phyloP scores from a whole-genome alignment of 2,888 invertebrate genomes.

The Morpho helenor region DNA sequence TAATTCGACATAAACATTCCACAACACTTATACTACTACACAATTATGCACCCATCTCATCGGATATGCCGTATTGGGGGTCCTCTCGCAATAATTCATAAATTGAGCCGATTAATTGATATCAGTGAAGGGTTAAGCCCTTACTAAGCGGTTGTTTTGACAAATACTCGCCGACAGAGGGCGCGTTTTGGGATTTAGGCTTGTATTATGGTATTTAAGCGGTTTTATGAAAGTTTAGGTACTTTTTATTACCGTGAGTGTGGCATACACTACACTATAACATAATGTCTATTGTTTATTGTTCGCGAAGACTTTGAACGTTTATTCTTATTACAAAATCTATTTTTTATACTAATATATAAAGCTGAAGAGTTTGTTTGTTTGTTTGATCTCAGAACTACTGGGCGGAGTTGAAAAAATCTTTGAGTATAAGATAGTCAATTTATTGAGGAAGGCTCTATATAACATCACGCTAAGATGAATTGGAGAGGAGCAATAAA shows the following conservation, averaged over 20 bases:
- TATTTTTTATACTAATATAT: too few species aligned
- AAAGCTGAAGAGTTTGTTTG: too few species aligned
- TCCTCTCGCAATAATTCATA: constrained; percentile 68
- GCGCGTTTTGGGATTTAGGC: constrained; percentile 28
- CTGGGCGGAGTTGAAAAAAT: too few species aligned
- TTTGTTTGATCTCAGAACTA: too few species aligned
- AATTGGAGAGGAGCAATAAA: too few species aligned
- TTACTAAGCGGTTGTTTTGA: constrained; percentile 56
- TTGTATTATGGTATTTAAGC: constrained; percentile 12
- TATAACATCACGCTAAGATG: too few species aligned
- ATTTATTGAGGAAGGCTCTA: too few species aligned
- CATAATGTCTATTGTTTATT: too few species aligned
- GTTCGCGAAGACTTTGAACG: too few species aligned
- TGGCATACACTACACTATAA: too few species aligned
- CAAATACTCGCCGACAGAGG: constrained; percentile 50
- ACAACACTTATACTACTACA: constrained; percentile 11
- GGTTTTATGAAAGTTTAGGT: constrained; percentile 6
- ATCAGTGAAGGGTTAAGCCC: constrained; percentile 61
- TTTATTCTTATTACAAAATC: too few species aligned
- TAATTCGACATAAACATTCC: constrained; percentile 3
- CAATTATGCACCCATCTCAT: constrained; percentile 44
- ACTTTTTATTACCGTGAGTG: not conserved
- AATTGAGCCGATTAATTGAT: constrained; percentile 76
- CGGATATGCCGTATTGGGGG: constrained; percentile 59
- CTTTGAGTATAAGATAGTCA: too few species aligned